phyloP scores from a whole-genome alignment of 2,797 vertebrate species.

The Rhinoraja longicauda region DNA sequence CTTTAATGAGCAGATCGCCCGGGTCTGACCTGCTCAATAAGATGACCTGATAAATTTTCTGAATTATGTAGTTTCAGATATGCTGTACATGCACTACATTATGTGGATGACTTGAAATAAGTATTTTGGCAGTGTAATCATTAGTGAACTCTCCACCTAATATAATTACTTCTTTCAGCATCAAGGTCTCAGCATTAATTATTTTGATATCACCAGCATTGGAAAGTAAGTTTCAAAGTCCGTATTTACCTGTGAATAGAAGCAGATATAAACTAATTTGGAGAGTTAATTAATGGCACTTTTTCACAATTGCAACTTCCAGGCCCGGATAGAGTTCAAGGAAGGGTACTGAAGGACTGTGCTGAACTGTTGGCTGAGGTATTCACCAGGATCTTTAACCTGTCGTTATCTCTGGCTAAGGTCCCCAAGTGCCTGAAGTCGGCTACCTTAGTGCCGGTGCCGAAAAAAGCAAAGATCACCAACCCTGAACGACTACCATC shows the following conservation, averaged over 20 bases:
- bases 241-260: neutral
- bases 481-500: too few relatives aligned
- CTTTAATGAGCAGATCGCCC: neutral
- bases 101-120: neutral
- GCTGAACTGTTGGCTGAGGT: too few relatives aligned
- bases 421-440: too few relatives aligned
- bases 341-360: too few relatives aligned
- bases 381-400: too few relatives aligned
- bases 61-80: too few relatives aligned
- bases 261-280: neutral
- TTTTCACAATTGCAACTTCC: neutral
- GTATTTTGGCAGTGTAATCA: neutral
- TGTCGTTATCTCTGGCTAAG: too few relatives aligned
- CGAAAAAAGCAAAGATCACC: too few relatives aligned
- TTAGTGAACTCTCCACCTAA: neutral
- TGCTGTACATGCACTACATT: too few relatives aligned
- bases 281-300: neutral
- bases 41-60: neutral
- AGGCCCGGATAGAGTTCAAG: too few relatives aligned
- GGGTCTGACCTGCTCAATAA: neutral
- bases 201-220: neutral
- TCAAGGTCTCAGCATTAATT: neutral
- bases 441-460: too few relatives aligned
- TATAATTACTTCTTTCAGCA: neutral
- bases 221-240: conserved; percentile 2